Evolutionary conservation across 2,888 invertebrate species (phyloP).

Genomic region (Lithodes maja): DNA sequence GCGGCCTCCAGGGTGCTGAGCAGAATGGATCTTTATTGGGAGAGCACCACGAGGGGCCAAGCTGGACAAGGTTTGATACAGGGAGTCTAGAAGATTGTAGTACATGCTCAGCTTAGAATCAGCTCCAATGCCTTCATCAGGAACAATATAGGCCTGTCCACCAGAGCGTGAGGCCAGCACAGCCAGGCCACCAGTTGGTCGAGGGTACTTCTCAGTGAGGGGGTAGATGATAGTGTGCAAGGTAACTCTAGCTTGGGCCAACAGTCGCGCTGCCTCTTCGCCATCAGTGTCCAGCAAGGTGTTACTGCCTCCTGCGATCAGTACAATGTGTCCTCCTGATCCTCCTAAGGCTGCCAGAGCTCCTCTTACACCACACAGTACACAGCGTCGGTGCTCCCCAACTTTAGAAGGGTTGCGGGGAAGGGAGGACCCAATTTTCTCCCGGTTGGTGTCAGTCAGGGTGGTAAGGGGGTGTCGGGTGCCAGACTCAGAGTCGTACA

Average conservation of each 20-base stretch:
- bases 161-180: conserved; percentile 76
- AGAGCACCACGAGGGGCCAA: conserved; percentile 59
- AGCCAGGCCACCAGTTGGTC: conserved; percentile 74
- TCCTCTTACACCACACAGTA: conserved; percentile 72
- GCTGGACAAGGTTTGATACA: conserved; percentile 72
- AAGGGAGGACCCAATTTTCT: conserved; percentile 76
- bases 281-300: conserved; percentile 50
- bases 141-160: conserved; percentile 77
- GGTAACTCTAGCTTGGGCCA: conserved; percentile 52
- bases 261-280: conserved; percentile 33
- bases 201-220: conserved; percentile 67
- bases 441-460: conserved; percentile 73
- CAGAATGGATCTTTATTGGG: conserved; percentile 68
- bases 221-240: conserved; percentile 70
- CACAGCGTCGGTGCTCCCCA: conserved; percentile 75
- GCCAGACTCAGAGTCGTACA: conserved; percentile 61
- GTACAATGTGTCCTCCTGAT: conserved; percentile 57
- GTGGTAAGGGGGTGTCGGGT: conserved; percentile 65
- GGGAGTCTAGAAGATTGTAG: conserved; percentile 72
- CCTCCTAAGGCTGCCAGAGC: conserved; percentile 64
- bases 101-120: conserved; percentile 72
- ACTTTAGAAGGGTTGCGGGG: conserved; percentile 77
- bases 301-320: conserved; percentile 65
- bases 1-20: conserved; percentile 65
- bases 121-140: conserved; percentile 76